These are phyloP conservation scores for Melanophora roralis DNA, from an alignment of 2,888 invertebrate genomes.

Conservation along the genomic window DNA sequence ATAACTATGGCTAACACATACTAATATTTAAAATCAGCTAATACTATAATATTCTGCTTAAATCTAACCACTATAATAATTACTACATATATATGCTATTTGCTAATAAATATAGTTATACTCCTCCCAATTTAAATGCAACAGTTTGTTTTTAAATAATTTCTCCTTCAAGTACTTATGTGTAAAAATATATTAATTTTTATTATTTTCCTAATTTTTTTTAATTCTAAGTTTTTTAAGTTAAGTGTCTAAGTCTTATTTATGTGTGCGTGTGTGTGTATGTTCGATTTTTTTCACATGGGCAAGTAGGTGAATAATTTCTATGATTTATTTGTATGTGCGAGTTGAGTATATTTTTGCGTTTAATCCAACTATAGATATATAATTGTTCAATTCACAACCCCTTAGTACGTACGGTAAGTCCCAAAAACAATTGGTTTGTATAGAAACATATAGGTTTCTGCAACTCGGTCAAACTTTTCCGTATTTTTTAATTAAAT, in stretches of 20 bases:
- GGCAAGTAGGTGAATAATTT: slow-evolving; percentile 1
- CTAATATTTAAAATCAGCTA: neutral
- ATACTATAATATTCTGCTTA: slow-evolving; percentile 7
- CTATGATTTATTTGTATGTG: too few species aligned
- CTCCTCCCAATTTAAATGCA: neutral
- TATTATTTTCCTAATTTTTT: slow-evolving; percentile 2
- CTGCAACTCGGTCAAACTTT: too few species aligned
- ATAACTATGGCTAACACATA: neutral
- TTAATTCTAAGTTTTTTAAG: neutral
- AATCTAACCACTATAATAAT: slow-evolving; percentile 1
- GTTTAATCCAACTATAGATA: too few species aligned
- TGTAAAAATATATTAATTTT: neutral
- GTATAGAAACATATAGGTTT: too few species aligned
- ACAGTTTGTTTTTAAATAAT: neutral
- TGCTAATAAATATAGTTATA: slow-evolving; percentile 29
- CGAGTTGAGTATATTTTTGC: too few species aligned
- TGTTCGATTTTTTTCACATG: too few species aligned
- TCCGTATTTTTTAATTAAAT: too few species aligned
- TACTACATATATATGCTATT: slow-evolving; percentile 24
- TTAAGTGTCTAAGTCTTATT: neutral
- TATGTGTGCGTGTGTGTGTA: neutral
- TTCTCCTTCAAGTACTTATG: neutral
- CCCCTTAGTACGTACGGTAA: too few species aligned
- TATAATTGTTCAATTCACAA: too few species aligned
- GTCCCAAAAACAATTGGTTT: too few species aligned